A percentile compares a stretch with the other conserved stretches of the same genome.
Evolutionary conservation across 2,113 vertebrate species (phyloP).

Genomic region (Brachypteracias leptosomus): DNA sequence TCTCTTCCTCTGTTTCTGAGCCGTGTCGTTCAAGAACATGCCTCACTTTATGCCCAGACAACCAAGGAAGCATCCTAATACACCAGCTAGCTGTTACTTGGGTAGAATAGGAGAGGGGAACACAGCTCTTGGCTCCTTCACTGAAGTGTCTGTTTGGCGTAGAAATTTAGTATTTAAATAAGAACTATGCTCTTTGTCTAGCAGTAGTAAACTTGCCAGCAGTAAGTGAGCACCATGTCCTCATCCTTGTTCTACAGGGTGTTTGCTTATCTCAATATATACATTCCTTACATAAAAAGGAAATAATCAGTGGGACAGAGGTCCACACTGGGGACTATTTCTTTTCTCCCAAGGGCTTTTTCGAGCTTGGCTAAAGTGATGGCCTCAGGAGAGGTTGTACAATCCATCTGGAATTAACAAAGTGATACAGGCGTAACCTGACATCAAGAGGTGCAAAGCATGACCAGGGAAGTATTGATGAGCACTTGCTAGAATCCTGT

Average conservation of each 20-base stretch:
- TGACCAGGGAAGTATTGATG: not conserved
- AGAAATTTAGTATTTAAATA: not conserved
- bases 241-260: not conserved
- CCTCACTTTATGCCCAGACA: not conserved
- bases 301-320: not conserved
- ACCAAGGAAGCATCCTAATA: not conserved
- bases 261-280: not conserved
- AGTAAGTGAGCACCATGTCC: not conserved
- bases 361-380: not conserved
- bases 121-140: not conserved
- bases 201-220: not conserved
- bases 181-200: not conserved
- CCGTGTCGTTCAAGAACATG: fast-evolving
- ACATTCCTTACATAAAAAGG: not conserved
- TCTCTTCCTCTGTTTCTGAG: not conserved
- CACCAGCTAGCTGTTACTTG: not conserved
- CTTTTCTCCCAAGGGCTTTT: not conserved
- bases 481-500: not conserved
- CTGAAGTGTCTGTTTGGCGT: not conserved
- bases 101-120: not conserved
- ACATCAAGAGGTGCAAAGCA: not conserved
- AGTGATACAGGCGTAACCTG: not conserved
- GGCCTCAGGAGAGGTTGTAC: not conserved
- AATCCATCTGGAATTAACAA: not conserved
- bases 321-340: not conserved